phyloP scores from a whole-genome alignment of 2,113 vertebrate species.

The Ammodytes dubius region DNA sequence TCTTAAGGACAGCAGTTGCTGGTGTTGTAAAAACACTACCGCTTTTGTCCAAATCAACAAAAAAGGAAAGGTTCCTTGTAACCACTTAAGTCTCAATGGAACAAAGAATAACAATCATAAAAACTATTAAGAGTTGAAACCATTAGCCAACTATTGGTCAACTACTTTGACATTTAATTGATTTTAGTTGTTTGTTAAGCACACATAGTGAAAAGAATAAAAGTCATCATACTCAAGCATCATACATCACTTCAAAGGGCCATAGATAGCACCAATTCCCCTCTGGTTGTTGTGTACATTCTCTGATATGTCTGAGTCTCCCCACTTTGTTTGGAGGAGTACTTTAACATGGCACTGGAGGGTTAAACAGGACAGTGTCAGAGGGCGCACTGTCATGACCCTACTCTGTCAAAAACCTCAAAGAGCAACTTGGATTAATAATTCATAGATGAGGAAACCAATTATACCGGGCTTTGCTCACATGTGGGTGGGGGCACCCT shows the following conservation, averaged over 20 bases:
- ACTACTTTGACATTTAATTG: background rate
- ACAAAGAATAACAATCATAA: background rate
- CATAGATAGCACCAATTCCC: background rate
- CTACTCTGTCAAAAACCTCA: conserved; percentile 65
- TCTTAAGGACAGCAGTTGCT: too few relatives aligned
- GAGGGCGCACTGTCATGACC: conserved; percentile 45
- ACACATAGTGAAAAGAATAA: background rate
- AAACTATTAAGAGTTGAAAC: background rate
- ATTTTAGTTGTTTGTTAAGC: background rate
- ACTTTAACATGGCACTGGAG: conserved; percentile 36
- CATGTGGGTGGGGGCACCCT: conserved; percentile 68
- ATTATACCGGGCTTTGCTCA: conserved; percentile 78
- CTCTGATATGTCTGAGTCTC: background rate
- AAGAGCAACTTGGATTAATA: conserved; percentile 80
- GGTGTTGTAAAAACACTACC: too few relatives aligned
- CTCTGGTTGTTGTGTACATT: background rate
- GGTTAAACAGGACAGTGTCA: conserved; percentile 67
- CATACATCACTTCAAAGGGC: background rate
- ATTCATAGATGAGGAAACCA: conserved; percentile 85
- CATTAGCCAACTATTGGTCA: background rate
- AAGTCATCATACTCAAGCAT: background rate
- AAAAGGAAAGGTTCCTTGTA: too few relatives aligned
- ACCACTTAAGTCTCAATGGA: background rate
- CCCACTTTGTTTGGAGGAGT: conserved; percentile 33
- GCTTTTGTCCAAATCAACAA: too few relatives aligned